Evolutionary conservation across 1,140 invertebrate genomes (phyloP).

Genomic region (Neelides sp.): DNA sequence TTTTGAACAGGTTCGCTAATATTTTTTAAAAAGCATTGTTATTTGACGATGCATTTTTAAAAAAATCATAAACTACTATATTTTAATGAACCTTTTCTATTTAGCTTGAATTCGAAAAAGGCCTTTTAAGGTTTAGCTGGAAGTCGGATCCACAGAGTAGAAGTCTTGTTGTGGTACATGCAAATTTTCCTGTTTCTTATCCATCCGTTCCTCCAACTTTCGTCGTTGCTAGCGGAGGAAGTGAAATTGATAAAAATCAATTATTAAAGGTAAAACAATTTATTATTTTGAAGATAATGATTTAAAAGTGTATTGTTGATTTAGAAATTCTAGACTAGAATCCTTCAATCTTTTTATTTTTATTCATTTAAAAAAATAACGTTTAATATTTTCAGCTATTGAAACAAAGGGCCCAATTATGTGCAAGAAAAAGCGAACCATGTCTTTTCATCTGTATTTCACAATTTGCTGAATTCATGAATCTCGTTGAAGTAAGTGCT

Average conservation of each 20-base stretch:
- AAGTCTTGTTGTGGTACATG: conserved; percentile 51
- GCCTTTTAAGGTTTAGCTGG: conserved; percentile 27
- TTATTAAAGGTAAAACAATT: conserved; percentile 49
- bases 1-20: conserved; percentile 26
- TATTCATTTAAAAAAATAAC: too few species aligned
- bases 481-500: conserved; percentile 33
- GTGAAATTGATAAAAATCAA: conserved; percentile 28
- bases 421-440: conserved; percentile 60
- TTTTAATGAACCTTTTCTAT: background rate
- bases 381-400: conserved; percentile 41
- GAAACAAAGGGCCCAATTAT: conserved; percentile 55
- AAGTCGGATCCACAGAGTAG: conserved; percentile 22
- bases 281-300: background rate
- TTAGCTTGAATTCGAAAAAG: conserved; percentile 24
- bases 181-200: conserved; percentile 65
- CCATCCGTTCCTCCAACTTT: conserved; percentile 57
- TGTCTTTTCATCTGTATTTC: conserved; percentile 68
- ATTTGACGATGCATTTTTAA: background rate
- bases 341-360: conserved; percentile 5
- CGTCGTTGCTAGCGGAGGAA: conserved; percentile 40
- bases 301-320: background rate
- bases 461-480: conserved; percentile 54
- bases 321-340: background rate
- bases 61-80: background rate
- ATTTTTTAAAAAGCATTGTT: background rate